Evolutionary conservation across 1,140 invertebrate species (phyloP).

Genomic region (Neodiprion fabricii): DNA sequence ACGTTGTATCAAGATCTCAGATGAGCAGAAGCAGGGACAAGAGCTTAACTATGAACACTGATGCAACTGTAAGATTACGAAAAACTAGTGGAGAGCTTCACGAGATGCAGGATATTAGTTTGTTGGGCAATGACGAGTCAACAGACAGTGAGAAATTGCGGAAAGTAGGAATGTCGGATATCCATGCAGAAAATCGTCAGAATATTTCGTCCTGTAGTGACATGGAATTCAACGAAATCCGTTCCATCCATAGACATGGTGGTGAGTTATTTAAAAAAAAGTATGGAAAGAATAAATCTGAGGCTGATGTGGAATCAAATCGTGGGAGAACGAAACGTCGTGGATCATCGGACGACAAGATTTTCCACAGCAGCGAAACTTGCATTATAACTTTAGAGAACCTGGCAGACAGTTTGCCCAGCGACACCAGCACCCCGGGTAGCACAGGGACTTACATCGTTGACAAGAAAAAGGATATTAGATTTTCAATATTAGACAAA

Average conservation of each 20-base stretch:
- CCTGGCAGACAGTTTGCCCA: constrained; percentile 17
- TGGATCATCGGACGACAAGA: constrained; percentile 5
- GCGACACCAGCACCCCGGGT: constrained; percentile 27
- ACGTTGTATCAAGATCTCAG: constrained; percentile 9
- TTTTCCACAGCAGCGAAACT: background rate
- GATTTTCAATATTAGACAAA: constrained; percentile 27
- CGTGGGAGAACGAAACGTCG: constrained; percentile 10
- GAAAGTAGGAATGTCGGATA: background rate
- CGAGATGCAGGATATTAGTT: background rate
- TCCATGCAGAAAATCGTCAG: background rate
- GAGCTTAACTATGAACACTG: background rate
- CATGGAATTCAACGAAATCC: background rate
- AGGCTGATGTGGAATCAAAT: constrained; percentile 15
- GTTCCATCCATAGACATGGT: background rate
- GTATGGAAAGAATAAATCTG: constrained; percentile 26
- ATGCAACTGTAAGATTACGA: background rate
- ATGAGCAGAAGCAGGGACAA: constrained; percentile 8
- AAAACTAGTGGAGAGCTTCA: background rate
- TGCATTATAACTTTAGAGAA: constrained; percentile 18
- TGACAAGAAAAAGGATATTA: constrained; percentile 36
- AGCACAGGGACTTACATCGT: constrained; percentile 49
- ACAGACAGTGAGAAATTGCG: background rate
- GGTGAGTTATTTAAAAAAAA: constrained; percentile 9
- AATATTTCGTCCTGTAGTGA: background rate
- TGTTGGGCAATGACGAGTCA: background rate